phyloP scores from a whole-genome alignment of 1,140 invertebrate species.

The Rhagoletis pomonella region DNA sequence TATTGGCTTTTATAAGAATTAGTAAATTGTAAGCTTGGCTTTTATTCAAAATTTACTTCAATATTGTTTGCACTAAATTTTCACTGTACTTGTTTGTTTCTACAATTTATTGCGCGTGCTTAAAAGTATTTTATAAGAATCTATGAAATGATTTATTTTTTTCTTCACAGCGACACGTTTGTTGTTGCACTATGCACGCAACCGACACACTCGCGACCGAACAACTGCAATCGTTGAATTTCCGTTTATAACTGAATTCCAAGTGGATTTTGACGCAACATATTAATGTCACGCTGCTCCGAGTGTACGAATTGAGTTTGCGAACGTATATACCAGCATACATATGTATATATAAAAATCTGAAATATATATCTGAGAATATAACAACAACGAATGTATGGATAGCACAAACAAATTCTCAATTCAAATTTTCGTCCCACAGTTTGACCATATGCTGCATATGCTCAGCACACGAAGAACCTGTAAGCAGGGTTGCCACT shows the following conservation, averaged over 20 bases:
- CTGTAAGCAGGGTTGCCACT: neutral
- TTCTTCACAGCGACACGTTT: constrained; percentile 35
- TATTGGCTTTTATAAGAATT: neutral
- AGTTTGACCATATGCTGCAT: neutral
- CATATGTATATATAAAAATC: neutral
- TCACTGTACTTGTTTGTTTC: neutral
- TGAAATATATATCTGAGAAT: neutral
- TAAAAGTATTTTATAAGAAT: neutral
- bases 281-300: constrained; percentile 35
- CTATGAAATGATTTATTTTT: constrained; percentile 2
- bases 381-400: constrained; percentile 6
- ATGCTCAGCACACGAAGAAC: neutral
- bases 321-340: neutral
- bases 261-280: constrained; percentile 19
- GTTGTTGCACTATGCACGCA: constrained; percentile 19
- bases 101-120: neutral
- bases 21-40: neutral
- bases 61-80: neutral
- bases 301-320: neutral
- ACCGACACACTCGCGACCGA: neutral
- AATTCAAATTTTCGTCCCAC: neutral
- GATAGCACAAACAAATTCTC: constrained; percentile 26
- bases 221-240: neutral
- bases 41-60: neutral
- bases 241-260: constrained; percentile 30